Conservation (phyloP, 2,113 vertebrate genomes). For the Cyphomyrus discorhynchus region DNA sequence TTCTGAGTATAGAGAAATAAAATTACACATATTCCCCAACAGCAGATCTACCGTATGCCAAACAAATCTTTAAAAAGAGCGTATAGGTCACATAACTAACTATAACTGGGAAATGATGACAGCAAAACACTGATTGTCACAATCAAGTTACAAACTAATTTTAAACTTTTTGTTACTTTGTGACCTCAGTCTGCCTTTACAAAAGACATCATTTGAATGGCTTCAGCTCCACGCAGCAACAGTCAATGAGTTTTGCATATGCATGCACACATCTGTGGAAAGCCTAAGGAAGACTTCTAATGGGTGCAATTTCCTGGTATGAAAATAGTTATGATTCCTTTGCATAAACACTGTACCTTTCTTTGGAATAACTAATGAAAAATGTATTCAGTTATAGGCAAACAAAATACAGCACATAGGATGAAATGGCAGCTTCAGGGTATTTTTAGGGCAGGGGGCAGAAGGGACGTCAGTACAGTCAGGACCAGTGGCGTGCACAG, state of each 20-base stretch:
- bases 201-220: constrained; percentile 4
- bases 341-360: background rate
- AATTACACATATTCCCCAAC: background rate
- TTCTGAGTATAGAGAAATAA: background rate
- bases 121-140: background rate
- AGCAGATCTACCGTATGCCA: background rate
- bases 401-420: background rate
- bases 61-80: background rate
- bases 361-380: background rate
- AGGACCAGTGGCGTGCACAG: no score
- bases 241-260: constrained; percentile 9
- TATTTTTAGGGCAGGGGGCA: background rate
- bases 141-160: background rate
- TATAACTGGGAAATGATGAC: background rate
- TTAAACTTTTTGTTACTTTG: background rate
- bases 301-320: background rate
- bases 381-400: background rate
- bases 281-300: background rate
- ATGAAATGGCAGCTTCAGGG: background rate
- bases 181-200: constrained; percentile 8
- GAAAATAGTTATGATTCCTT: background rate
- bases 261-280: constrained; percentile 9
- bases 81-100: background rate
- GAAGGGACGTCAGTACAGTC: background rate
- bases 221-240: background rate